Base-by-base conservation (phyloP, 1,140 invertebrate genomes). In the Bombus ignitus region DNA sequence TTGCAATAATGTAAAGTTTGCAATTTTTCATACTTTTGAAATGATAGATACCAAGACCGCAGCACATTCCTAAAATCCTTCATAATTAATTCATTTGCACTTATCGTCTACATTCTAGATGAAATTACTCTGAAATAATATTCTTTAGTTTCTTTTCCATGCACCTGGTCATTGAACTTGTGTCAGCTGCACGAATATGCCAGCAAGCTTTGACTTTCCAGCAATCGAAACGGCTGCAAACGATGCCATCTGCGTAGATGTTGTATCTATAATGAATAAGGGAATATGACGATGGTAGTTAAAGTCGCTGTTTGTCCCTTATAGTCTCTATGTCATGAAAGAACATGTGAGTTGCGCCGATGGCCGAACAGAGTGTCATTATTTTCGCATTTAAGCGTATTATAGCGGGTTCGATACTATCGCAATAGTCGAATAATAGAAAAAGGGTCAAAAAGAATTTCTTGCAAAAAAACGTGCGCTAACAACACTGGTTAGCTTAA, bases 331-430 rank as follows among this genome's bases (percentile, higher is more conserved):
- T 42, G 76, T 73, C 42, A 66, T 73, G 57, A 62, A 53, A 18
- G 73, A 85, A 82, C 76, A 71, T 71, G 77, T 81, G 79, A 77
- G 65, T 73, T 83, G 85, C 87, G 71, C 71, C 87, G 73, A 88
- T 89, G 89, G 86, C 76, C 84, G 83, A 72, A 78, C 79, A 42
- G 53, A 37, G 83, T 59, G 71, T 81, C 88, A 93, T 93, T 93
- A 93, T 93, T 92, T 92, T 92, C 88, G 80, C 92, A 93, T 92
- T 93, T 91, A 90, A 93, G 88, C 88, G 89, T 92, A 91, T 92
- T 92, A 93, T 78, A 83, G 62, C 28, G 79, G 71, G 89, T 88
- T 86, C 72, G 89, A 93, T 92, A 89, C 73, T 74, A 91, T 91
- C 91, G 70, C 74, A 72, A 75, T 73, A 79, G 74, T 83, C 77